Evolutionary conservation across 2,888 invertebrate genomes (phyloP).

Genomic region (Eupithecia vulgata): DNA sequence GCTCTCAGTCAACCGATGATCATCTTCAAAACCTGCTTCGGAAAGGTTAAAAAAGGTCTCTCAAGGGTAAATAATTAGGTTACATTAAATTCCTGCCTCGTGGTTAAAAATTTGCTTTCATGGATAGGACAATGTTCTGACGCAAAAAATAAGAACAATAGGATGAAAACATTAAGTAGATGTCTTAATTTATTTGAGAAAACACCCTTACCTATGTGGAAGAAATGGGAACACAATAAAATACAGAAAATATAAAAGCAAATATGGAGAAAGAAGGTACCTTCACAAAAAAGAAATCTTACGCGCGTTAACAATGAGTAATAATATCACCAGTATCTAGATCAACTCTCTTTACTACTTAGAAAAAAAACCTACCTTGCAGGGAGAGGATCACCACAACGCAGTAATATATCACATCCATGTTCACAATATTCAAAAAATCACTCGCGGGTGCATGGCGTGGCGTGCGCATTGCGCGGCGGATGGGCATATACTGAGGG

Average conservation of each 20-base stretch:
- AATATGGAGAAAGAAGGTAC: not conserved
- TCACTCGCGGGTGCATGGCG: slow-evolving; percentile 72
- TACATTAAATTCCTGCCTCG: not conserved
- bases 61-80: not conserved
- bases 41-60: slow-evolving; percentile 4
- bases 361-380: slow-evolving; percentile 55
- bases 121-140: not conserved
- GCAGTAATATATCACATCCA: slow-evolving; percentile 70
- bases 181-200: not conserved
- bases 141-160: not conserved
- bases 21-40: slow-evolving; percentile 17
- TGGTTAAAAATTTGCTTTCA: not conserved
- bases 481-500: slow-evolving; percentile 58
- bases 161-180: not conserved
- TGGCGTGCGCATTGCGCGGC: slow-evolving; percentile 60
- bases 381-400: slow-evolving; percentile 55
- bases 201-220: not conserved
- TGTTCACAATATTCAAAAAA: slow-evolving; percentile 59
- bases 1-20: slow-evolving; percentile 32
- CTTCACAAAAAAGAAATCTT: slow-evolving; percentile 49
- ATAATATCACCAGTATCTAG: slow-evolving; percentile 51
- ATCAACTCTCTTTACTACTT: slow-evolving; percentile 49
- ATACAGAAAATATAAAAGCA: not conserved
- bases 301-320: slow-evolving; percentile 42
- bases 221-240: not conserved